These are phyloP conservation scores for Pempheris klunzingeri DNA, from an alignment of 2,797 vertebrate genomes.

Conservation along the genomic window DNA sequence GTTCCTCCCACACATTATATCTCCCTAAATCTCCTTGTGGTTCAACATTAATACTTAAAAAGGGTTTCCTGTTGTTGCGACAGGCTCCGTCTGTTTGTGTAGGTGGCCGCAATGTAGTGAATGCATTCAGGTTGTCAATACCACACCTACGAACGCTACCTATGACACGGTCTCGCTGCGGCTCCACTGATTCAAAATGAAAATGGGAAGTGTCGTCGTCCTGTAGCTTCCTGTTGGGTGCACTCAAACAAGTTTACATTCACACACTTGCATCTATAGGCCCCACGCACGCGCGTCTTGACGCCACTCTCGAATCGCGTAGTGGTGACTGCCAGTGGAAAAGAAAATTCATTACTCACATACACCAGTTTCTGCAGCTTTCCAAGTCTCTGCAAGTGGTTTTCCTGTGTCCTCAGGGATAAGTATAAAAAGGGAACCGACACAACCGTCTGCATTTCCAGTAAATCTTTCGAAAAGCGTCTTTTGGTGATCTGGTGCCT, in stretches of 20 bases:
- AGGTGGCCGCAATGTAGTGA: slow-evolving; percentile 63
- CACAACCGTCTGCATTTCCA: slow-evolving; percentile 81
- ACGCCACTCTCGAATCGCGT: slow-evolving; percentile 78
- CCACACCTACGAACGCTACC: slow-evolving; percentile 70
- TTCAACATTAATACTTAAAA: slow-evolving; percentile 48
- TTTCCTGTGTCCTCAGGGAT: slow-evolving; percentile 91
- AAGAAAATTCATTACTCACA: slow-evolving; percentile 98
- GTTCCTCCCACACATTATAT: background rate
- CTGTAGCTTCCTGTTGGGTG: slow-evolving; percentile 92
- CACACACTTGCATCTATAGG: slow-evolving; percentile 83
- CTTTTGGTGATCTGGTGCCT: slow-evolving; percentile 50
- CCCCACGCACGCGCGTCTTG: slow-evolving; percentile 70
- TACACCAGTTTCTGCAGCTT: slow-evolving; percentile 91
- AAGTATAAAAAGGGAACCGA: slow-evolving; percentile 91
- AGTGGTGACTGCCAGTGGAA: slow-evolving; percentile 92
- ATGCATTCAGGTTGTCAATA: slow-evolving; percentile 77
- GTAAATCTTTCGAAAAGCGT: slow-evolving; percentile 63
- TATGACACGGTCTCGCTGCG: slow-evolving; percentile 62
- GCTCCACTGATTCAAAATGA: slow-evolving; percentile 89
- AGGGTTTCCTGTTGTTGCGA: slow-evolving; percentile 81
- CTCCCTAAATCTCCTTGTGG: background rate
- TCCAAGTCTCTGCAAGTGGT: slow-evolving; percentile 92
- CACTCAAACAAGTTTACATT: slow-evolving; percentile 88
- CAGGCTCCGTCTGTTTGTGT: slow-evolving; percentile 73
- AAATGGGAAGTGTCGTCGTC: slow-evolving; percentile 94